These are phyloP conservation scores for Orthosia gothica DNA, from an alignment of 2,888 invertebrate species.

Conservation along the genomic window DNA sequence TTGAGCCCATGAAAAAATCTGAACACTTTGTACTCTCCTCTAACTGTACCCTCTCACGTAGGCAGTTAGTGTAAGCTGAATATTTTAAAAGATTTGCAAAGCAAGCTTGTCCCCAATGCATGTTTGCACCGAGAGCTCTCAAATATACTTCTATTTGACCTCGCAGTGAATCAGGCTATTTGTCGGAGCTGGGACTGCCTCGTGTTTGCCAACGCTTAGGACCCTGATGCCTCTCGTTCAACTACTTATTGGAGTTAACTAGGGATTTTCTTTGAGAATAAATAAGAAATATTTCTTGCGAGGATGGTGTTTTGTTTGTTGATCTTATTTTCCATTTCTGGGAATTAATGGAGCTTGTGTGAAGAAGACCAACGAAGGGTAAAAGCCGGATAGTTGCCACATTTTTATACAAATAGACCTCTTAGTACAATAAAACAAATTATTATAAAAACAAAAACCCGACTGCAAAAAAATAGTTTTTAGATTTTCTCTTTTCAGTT, in stretches of 20 bases:
- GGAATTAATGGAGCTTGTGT: not conserved
- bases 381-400: too few species aligned
- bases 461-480: too few species aligned
- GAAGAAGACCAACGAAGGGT: not conserved
- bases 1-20: not conserved
- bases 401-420: too few species aligned
- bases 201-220: constrained; percentile 62
- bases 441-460: too few species aligned
- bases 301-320: not conserved
- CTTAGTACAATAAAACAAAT: too few species aligned
- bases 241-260: constrained; percentile 45
- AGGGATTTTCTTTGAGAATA: constrained; percentile 21
- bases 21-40: not conserved
- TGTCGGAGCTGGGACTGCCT: constrained; percentile 49
- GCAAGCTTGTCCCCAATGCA: constrained; percentile 65
- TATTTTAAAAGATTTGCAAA: constrained; percentile 69
- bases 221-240: constrained; percentile 37
- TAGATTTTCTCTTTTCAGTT: too few species aligned
- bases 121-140: constrained; percentile 59
- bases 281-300: constrained; percentile 28
- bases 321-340: not conserved
- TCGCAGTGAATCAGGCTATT: constrained; percentile 68
- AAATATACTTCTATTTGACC: constrained; percentile 68
- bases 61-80: constrained; percentile 56
- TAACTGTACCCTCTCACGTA: constrained; percentile 21